phyloP scores from a whole-genome alignment of 2,797 vertebrate species.

The Pangasius krempfi region DNA sequence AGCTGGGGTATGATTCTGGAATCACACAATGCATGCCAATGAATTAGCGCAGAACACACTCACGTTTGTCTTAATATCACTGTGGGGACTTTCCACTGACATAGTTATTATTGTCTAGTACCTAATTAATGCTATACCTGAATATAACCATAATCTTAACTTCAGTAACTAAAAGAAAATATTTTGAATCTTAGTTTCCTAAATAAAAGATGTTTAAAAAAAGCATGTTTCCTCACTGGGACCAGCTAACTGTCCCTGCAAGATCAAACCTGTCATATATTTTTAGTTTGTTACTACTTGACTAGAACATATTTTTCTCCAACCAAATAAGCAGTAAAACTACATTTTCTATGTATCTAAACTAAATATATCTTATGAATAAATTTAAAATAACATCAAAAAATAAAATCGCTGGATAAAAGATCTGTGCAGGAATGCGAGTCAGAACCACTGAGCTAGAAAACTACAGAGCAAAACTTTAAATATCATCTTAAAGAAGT shows the following conservation, averaged over 20 bases:
- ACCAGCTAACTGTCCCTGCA: neutral
- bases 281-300: neutral
- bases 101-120: neutral
- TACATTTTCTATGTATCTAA: too few species aligned
- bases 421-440: too few species aligned
- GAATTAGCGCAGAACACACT: neutral
- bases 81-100: neutral
- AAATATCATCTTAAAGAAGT: neutral
- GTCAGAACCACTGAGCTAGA: neutral
- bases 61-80: neutral
- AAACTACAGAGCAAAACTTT: neutral
- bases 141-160: neutral
- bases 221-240: neutral
- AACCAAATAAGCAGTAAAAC: too few species aligned
- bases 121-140: neutral
- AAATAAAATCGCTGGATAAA: neutral
- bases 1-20: neutral
- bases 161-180: neutral
- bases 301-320: too few species aligned
- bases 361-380: too few species aligned
- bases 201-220: neutral
- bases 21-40: neutral
- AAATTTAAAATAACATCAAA: neutral
- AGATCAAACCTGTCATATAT: neutral
- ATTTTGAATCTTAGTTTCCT: neutral